These are phyloP conservation scores for Carollia perspicillata DNA, from an alignment of 2,113 vertebrate genomes.

Conservation along the genomic window DNA sequence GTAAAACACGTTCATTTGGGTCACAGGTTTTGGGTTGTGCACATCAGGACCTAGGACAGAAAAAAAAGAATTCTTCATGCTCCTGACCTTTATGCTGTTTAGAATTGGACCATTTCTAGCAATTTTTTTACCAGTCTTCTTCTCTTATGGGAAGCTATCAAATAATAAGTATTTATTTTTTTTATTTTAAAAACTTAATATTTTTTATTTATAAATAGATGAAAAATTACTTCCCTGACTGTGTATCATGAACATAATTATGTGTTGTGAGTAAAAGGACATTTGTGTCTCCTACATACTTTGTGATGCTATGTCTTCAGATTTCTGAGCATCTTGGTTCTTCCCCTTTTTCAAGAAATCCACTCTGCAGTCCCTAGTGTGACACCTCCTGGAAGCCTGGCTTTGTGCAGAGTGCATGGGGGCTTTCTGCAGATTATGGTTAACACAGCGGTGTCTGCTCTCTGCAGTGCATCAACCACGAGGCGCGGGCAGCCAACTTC, in stretches of 20 bases:
- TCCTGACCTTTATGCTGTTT: rapidly evolving
- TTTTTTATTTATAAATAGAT: background rate
- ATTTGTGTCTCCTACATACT: background rate
- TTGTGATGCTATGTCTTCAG: background rate
- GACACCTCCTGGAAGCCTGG: rapidly evolving
- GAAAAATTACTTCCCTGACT: background rate
- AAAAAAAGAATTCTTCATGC: background rate
- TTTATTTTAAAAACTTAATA: background rate
- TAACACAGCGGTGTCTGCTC: rapidly evolving
- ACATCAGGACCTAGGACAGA: background rate
- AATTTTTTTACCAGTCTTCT: background rate
- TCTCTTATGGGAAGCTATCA: background rate
- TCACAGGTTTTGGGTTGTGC: rapidly evolving
- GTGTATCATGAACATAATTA: rapidly evolving
- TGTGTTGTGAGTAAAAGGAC: background rate
- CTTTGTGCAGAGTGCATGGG: rapidly evolving
- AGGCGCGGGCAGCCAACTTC: constrained; percentile 88
- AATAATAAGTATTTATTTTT: background rate
- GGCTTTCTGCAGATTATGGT: rapidly evolving
- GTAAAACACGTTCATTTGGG: rapidly evolving
- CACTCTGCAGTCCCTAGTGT: rapidly evolving
- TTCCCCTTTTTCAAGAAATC: background rate
- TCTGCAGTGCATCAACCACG: constrained; percentile 90
- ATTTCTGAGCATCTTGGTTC: background rate
- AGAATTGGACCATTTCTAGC: background rate